Evolutionary conservation across 2,113 vertebrate genomes (phyloP).

Genomic region (Ammodytes marinus): DNA sequence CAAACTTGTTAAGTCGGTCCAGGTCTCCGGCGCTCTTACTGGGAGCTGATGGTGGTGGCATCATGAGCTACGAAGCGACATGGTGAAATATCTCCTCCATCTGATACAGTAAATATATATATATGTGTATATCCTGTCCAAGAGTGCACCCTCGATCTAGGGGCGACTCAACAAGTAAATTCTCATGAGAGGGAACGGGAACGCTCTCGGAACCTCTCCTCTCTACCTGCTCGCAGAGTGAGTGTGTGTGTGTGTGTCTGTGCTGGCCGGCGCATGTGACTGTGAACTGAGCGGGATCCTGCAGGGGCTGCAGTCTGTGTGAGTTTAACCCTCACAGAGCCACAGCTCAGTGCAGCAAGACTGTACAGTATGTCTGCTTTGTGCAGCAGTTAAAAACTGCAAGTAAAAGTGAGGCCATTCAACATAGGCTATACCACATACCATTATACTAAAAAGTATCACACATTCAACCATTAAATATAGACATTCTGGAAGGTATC

Average conservation of each 20-base stretch:
- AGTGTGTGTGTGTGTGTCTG: constrained; percentile 4
- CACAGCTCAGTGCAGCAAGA: constrained; percentile 9
- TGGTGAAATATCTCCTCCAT: constrained; percentile 20
- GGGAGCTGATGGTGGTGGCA: constrained; percentile 53
- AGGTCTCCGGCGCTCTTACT: constrained; percentile 32
- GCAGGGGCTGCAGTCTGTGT: constrained; percentile 64
- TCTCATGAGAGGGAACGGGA: constrained; percentile 36
- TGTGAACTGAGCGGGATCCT: constrained; percentile 65
- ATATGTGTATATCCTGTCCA: too few relatives aligned
- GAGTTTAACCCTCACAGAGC: constrained; percentile 77
- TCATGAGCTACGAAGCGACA: constrained; percentile 60
- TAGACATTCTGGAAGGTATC: background rate
- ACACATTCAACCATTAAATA: background rate
- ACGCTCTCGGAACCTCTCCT: constrained; percentile 59
- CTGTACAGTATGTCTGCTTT: background rate
- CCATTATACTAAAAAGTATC: background rate
- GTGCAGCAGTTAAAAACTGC: background rate
- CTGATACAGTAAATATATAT: too few relatives aligned
- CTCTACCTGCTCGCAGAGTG: constrained; percentile 43
- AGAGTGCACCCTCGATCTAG: background rate
- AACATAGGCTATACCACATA: background rate
- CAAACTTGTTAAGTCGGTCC: constrained; percentile 56
- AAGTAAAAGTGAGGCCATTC: background rate
- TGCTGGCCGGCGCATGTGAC: constrained; percentile 42
- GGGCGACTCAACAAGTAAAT: constrained; percentile 88